These are phyloP conservation scores for Apus apus DNA, from an alignment of 2,113 vertebrate genomes.

Conservation along the genomic window DNA sequence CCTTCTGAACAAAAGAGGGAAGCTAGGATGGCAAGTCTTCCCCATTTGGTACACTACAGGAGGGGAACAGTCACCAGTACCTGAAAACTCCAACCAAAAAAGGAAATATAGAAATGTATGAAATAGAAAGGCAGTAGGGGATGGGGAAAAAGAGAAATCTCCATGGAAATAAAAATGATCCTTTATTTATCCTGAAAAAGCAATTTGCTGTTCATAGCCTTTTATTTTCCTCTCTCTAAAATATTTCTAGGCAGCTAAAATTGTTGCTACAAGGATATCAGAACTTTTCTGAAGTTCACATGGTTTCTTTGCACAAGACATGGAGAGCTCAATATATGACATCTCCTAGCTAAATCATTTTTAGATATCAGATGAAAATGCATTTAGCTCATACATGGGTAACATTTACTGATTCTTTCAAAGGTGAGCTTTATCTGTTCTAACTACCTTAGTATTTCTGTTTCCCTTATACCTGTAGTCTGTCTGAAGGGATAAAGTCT, in stretches of 20 bases:
- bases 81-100: not conserved
- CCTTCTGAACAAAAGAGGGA: not conserved
- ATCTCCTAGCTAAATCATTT: not conserved
- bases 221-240: not conserved
- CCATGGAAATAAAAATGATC: not conserved
- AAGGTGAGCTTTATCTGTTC: not conserved
- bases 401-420: not conserved
- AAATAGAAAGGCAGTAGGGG: not conserved
- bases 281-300: not conserved
- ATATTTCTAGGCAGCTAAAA: not conserved
- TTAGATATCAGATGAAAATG: not conserved
- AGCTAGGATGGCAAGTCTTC: not conserved
- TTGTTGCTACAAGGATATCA: not conserved
- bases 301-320: not conserved
- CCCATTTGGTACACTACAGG: not conserved
- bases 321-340: not conserved
- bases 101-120: not conserved
- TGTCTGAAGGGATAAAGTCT: not conserved
- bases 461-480: slow-evolving; percentile 19
- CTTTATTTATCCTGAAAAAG: not conserved
- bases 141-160: not conserved
- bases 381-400: not conserved
- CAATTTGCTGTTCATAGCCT: not conserved
- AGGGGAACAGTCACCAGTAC: not conserved
- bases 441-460: not conserved